Evolutionary conservation across 1,140 invertebrate species (phyloP), one percentile per base, ranked within the genome.

Genomic region (Alviniconcha marisindica): DNA sequence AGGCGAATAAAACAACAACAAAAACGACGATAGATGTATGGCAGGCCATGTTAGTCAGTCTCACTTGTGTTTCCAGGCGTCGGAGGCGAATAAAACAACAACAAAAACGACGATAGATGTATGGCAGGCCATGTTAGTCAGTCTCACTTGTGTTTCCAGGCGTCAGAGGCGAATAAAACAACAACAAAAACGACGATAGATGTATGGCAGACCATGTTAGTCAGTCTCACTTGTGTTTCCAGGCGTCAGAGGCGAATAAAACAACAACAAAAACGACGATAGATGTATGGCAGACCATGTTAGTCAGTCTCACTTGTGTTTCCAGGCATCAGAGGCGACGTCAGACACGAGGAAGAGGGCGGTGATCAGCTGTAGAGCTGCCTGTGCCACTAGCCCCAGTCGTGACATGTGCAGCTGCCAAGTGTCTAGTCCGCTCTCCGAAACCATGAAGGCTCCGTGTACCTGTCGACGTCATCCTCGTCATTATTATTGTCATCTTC

Each of bases 381-480:
- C 97, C 94, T 98, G 97, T 83, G 96, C 96, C 60, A 98, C 92
- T 69, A 98, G 94, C 33, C 97, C 97, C 60, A 98, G 94, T 71
- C 97, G 94, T 10, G 97, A 98, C 92, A 98, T 97, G 92, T 98
- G 96, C 63, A 98, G 93, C 90, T 98, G 97, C n/a, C 97, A 97
- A 24, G 95, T 95, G 93, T 98, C 96, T 73, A 92, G 85, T 36
- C 78, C 81, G 28, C 84, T 76, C 36, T 84, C 81, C 7, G 80
- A 54, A 36, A 33, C 73, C 33, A 84, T 54, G 78, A 96, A 96
- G 77, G 95, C 95, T 54, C 95, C 95, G 82, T 94, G 95, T 84
- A 96, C 94, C 95, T 96, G 87, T 40, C 76, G 31, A 81, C 21
- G 66, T 18, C 36, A 0, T 42, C 44, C 42, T 42, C 73, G 24